Percentiles rank a stretch among this genome's conserved stretches.
These are phyloP conservation scores for Necrosyrtes monachus DNA, from an alignment of 2,797 vertebrate genomes.

Conservation along the genomic window DNA sequence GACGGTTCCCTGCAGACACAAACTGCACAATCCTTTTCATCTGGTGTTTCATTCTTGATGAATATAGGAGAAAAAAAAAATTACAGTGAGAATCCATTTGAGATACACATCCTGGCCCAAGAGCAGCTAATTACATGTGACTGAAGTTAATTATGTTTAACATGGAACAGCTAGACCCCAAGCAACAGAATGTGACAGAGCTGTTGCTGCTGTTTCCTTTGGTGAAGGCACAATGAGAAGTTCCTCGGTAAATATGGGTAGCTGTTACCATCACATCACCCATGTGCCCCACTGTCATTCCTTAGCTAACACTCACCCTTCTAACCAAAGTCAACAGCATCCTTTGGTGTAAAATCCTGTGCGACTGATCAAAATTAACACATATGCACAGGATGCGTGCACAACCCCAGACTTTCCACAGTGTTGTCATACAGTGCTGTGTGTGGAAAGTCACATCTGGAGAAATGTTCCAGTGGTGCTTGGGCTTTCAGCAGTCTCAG, in stretches of 20 bases:
- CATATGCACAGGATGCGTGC: fast-evolving
- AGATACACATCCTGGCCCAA: not conserved
- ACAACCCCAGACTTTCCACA: not conserved
- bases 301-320: not conserved
- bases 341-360: not conserved
- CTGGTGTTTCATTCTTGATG: not conserved
- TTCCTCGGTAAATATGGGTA: not conserved
- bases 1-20: not conserved
- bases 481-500: not conserved
- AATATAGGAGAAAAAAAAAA: not conserved
- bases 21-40: not conserved
- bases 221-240: not conserved
- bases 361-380: not conserved
- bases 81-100: not conserved
- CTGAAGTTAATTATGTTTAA: not conserved
- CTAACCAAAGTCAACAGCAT: not conserved
- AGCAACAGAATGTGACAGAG: not conserved
- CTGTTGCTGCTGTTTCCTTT: not conserved
- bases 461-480: not conserved
- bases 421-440: not conserved
- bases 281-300: not conserved
- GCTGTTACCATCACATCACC: not conserved
- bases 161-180: not conserved
- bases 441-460: not conserved
- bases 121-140: not conserved